Evolutionary conservation across 1,140 invertebrate species (phyloP).

Genomic region (Zaprionus ornatus): DNA sequence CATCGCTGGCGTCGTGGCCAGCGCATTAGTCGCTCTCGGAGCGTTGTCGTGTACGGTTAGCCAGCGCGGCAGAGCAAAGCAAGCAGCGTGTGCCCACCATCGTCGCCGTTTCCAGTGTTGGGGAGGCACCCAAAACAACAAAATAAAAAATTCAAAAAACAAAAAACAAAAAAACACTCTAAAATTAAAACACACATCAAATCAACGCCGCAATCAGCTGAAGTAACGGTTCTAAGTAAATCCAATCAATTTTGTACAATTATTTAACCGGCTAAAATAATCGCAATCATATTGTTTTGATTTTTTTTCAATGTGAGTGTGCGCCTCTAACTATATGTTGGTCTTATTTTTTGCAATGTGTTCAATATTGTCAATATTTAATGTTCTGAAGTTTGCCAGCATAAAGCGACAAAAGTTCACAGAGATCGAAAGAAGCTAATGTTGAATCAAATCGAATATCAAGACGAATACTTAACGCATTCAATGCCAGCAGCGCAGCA

Average conservation of each 20-base stretch:
- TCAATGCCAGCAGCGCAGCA: not conserved
- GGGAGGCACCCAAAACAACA: slow-evolving; percentile 23
- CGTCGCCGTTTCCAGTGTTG: slow-evolving; percentile 46
- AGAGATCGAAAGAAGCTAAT: slow-evolving; percentile 1
- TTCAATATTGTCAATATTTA: not conserved
- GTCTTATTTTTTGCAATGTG: slow-evolving; percentile 11
- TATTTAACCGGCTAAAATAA: not conserved
- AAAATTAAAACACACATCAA: slow-evolving; percentile 15
- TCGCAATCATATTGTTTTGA: slow-evolving; percentile 31
- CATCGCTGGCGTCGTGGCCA: slow-evolving; percentile 30
- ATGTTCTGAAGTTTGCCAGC: not conserved
- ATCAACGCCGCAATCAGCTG: not conserved
- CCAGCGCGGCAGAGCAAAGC: slow-evolving; percentile 51
- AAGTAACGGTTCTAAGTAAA: not conserved
- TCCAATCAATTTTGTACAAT: slow-evolving; percentile 6
- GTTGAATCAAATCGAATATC: slow-evolving; percentile 7
- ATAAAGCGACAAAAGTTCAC: not conserved
- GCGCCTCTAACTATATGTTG: slow-evolving; percentile 2
- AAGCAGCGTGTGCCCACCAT: slow-evolving; percentile 44
- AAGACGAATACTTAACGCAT: slow-evolving; percentile 6
- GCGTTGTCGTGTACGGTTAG: slow-evolving; percentile 76
- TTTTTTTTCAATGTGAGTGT: slow-evolving; percentile 58
- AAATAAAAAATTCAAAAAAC: no score
- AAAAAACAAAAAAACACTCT: slow-evolving; percentile 8
- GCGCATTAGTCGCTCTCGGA: slow-evolving; percentile 73